phyloP scores from a whole-genome alignment of 2,113 vertebrate genomes.

The Scolopax mira region DNA sequence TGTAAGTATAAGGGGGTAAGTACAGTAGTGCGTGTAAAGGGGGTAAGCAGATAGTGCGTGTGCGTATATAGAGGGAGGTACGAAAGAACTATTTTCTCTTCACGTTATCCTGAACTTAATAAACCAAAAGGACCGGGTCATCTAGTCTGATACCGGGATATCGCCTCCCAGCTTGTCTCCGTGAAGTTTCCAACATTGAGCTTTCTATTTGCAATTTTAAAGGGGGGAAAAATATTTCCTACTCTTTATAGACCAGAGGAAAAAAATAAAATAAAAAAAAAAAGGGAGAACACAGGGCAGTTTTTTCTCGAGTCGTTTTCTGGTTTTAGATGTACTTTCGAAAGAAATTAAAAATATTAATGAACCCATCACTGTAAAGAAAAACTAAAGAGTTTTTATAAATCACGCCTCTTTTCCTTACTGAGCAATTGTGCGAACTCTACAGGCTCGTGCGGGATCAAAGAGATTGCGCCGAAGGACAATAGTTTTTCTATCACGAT shows the following conservation, averaged over 20 bases:
- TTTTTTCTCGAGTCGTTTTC: not conserved
- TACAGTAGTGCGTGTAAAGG: not conserved
- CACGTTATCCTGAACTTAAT: not conserved
- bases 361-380: not conserved
- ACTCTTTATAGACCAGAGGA: not conserved
- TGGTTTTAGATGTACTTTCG: not conserved
- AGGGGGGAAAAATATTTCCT: not conserved
- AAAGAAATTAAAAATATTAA: not conserved
- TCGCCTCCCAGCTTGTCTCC: not conserved
- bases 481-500: not conserved
- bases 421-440: not conserved
- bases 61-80: not conserved
- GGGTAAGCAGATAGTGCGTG: rapidly evolving
- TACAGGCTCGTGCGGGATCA: not conserved
- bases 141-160: not conserved
- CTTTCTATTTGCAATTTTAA: not conserved
- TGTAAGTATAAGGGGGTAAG: not conserved
- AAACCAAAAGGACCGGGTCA: not conserved
- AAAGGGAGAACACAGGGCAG: rapidly evolving
- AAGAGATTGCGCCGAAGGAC: not conserved
- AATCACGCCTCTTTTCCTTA: not conserved
- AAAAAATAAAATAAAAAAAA: too few relatives aligned
- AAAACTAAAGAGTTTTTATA: not conserved
- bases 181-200: not conserved
- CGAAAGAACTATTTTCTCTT: not conserved